A percentile compares a stretch with the other conserved stretches of the same genome.
These are phyloP conservation scores for Enteromius afrohamiltoni DNA, from an alignment of 2,797 vertebrate genomes.

Conservation along the genomic window DNA sequence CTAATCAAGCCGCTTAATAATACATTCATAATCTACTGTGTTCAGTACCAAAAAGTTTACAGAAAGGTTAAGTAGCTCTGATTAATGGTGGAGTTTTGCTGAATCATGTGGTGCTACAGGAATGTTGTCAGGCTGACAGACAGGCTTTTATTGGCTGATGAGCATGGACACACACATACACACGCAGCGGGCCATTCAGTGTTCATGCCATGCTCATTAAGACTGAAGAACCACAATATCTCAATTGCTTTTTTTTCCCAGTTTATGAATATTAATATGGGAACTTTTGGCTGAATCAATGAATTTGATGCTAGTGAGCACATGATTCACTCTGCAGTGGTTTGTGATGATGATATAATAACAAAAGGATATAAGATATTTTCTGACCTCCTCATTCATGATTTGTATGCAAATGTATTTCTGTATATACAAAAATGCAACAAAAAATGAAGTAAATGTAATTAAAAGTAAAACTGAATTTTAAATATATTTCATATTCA, in stretches of 20 bases:
- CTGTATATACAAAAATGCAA: neutral
- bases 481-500: neutral
- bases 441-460: neutral
- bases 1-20: conserved; percentile 18
- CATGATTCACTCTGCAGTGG: neutral
- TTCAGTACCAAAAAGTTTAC: conserved; percentile 14
- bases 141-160: conserved; percentile 30
- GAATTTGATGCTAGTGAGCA: conserved; percentile 4
- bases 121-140: conserved; percentile 32
- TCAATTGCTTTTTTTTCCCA: neutral
- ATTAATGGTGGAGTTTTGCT: conserved; percentile 40
- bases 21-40: conserved; percentile 22
- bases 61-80: conserved; percentile 14
- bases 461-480: neutral
- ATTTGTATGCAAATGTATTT: neutral
- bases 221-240: conserved; percentile 28
- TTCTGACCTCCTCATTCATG: neutral
- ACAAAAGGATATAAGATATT: neutral
- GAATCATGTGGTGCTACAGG: conserved; percentile 32
- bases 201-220: conserved; percentile 24
- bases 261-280: conserved; percentile 20
- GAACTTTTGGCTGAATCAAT: conserved; percentile 28
- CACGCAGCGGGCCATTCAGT: conserved; percentile 14
- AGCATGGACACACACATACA: conserved; percentile 22
- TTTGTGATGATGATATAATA: neutral